Base-by-base conservation (phyloP, 1,140 invertebrate genomes). In the Orussus abietinus region DNA sequence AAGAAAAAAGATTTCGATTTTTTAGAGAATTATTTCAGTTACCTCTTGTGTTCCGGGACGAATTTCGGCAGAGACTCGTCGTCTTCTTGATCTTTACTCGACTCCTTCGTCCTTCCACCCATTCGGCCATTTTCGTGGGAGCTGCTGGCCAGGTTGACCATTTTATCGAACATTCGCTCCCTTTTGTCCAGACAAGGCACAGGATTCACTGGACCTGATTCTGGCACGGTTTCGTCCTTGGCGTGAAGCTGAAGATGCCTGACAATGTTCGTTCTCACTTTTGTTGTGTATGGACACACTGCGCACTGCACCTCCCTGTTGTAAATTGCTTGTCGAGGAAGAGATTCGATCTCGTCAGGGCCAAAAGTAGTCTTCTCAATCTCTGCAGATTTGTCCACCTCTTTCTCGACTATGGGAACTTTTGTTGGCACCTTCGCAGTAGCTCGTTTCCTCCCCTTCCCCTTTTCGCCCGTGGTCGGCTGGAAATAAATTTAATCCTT, bases 161-260 rank as follows among this genome's bases (percentile, higher is more conserved):
- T 90, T 62, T 86, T 87, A 57, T 90, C 86, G 59, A 90, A 90
- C 78, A 88, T 86, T 47, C 77, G 80, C 54, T 88, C 86, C 41
- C 83, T 85, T 20, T 81, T 81, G 33, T 86, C 82, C 12, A 88
- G 66, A 62, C 84, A 86, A 0, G 86, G 86, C 0, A 90, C 86
- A 0, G 86, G 86, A 72, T 90, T 90, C 0, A 88, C 80, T 0
- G 82, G 81, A 0, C 81, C 78, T 0, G 75, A 79, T 47, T 80
- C 72, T 1, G 83, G 75, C 2, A 82, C 79, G 0, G 69, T 72
- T 42, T 77, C 69, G 39, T 79, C 78, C 28, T 77, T 75, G 0
- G 74, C 71, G 57, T 90, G 86, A 33, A 83, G 57, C 42, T 79
- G 77, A 33, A 90, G 60, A 58, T 90, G 88, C 3, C 85, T 66